phyloP scores from a whole-genome alignment of 2,888 invertebrate genomes.

The Polydrusus tereticollis region DNA sequence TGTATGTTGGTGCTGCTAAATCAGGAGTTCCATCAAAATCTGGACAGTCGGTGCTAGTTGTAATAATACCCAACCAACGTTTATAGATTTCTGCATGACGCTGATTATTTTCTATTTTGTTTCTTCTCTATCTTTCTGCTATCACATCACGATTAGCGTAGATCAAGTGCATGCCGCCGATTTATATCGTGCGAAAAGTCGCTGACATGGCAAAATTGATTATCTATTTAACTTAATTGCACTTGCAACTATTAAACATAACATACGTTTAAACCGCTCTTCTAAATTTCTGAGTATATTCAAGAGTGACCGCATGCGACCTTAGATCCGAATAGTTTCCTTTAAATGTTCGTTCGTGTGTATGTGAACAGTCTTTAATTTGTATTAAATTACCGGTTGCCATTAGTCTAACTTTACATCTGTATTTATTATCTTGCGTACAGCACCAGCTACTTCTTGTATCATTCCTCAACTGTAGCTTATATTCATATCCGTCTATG shows the following conservation, averaged over 20 bases:
- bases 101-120: too few relatives aligned
- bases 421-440: slow-evolving; percentile 46
- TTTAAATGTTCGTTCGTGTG: slow-evolving; percentile 39
- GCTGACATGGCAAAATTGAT: too few relatives aligned
- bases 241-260: neutral
- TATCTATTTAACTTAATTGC: too few relatives aligned
- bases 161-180: too few relatives aligned
- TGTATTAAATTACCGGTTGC: slow-evolving; percentile 32
- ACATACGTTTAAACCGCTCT: neutral
- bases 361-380: slow-evolving; percentile 38
- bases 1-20: too few relatives aligned
- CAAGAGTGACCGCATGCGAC: slow-evolving; percentile 29
- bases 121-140: too few relatives aligned
- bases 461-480: slow-evolving; percentile 47
- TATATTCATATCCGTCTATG: slow-evolving; percentile 52
- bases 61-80: too few relatives aligned
- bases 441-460: slow-evolving; percentile 56
- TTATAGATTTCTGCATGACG: too few relatives aligned
- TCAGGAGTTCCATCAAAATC: too few relatives aligned
- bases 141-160: too few relatives aligned
- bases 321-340: slow-evolving; percentile 22
- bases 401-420: slow-evolving; percentile 49
- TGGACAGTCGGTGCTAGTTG: too few relatives aligned
- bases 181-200: too few relatives aligned
- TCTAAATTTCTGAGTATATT: slow-evolving; percentile 39